Evolutionary conservation across 1,140 invertebrate species (phyloP).

Genomic region (Drosophila pachea): DNA sequence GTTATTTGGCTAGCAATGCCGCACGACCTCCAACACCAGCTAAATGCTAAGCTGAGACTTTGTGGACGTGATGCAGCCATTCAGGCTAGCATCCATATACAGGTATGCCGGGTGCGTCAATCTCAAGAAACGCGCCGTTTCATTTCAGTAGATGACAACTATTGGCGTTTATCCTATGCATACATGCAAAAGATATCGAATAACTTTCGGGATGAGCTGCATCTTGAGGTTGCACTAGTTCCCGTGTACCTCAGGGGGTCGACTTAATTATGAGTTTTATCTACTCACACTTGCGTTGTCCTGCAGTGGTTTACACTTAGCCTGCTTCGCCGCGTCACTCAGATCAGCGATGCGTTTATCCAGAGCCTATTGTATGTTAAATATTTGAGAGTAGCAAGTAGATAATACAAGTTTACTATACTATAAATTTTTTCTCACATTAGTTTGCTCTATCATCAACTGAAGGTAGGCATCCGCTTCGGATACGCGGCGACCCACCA

Average conservation of each 20-base stretch:
- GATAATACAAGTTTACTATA: conserved; percentile 37
- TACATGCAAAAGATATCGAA: conserved; percentile 48
- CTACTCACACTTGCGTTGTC: conserved; percentile 79
- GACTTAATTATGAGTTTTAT: conserved; percentile 2
- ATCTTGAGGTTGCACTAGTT: conserved; percentile 42
- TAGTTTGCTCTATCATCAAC: conserved; percentile 95
- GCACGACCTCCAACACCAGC: conserved; percentile 3
- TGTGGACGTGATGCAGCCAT: conserved; percentile 48
- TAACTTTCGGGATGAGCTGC: conserved; percentile 53
- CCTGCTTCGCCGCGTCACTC: conserved; percentile 83
- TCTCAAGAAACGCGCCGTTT: conserved; percentile 22
- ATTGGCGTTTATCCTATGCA: conserved; percentile 39
- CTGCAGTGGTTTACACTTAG: conserved; percentile 83
- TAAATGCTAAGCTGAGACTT: conserved; percentile 39
- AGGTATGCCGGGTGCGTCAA: conserved; percentile 21
- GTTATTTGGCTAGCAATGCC: conserved; percentile 60
- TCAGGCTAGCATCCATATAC: neutral
- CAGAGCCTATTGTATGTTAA: conserved; percentile 81
- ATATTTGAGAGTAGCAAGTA: conserved; percentile 52
- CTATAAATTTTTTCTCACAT: conserved; percentile 80
- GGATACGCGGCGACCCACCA: conserved; percentile 93
- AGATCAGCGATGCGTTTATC: conserved; percentile 84
- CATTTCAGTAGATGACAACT: conserved; percentile 34
- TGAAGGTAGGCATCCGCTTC: conserved; percentile 98
- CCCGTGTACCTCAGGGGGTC: neutral